A percentile compares a stretch with the other conserved stretches of the same genome.
Conservation (phyloP, 2,888 invertebrate genomes). For the Margaritifera margaritifera region DNA sequence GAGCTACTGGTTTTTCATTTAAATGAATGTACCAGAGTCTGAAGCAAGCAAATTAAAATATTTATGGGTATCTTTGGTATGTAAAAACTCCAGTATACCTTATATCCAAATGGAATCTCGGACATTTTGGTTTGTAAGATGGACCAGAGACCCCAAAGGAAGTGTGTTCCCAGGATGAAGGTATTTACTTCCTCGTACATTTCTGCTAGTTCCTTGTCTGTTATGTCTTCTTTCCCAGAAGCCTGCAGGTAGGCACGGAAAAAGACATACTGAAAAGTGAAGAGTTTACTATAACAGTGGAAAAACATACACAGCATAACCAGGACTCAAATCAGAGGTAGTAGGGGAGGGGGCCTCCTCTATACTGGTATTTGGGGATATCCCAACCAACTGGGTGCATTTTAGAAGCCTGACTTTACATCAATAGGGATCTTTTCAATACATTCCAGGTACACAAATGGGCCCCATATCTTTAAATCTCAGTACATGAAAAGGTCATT, state of each 20-base stretch:
- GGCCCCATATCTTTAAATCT: too few species aligned
- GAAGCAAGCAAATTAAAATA: too few species aligned
- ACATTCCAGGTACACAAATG: too few species aligned
- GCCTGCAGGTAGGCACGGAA: constrained; percentile 78
- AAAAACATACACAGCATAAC: neutral
- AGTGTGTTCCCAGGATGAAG: constrained; percentile 90
- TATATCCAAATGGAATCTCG: constrained; percentile 92
- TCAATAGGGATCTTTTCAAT: too few species aligned
- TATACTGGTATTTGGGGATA: neutral
- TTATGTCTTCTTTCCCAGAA: constrained; percentile 70
- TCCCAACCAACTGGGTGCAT: too few species aligned
- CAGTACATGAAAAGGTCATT: too few species aligned
- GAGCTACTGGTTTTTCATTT: too few species aligned
- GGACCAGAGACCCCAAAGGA: constrained; percentile 96
- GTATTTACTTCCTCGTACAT: constrained; percentile 85
- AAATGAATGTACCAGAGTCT: too few species aligned
- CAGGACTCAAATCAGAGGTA: neutral
- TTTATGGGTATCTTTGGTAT: neutral
- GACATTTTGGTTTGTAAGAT: constrained; percentile 90
- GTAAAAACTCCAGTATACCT: constrained; percentile 22
- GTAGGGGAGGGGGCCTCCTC: neutral
- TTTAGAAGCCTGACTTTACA: too few species aligned
- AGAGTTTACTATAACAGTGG: neutral
- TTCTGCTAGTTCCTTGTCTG: constrained; percentile 46
- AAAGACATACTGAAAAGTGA: constrained; percentile 72